Base-by-base conservation (phyloP, 2,797 vertebrate genomes). In the Myotis myotis region DNA sequence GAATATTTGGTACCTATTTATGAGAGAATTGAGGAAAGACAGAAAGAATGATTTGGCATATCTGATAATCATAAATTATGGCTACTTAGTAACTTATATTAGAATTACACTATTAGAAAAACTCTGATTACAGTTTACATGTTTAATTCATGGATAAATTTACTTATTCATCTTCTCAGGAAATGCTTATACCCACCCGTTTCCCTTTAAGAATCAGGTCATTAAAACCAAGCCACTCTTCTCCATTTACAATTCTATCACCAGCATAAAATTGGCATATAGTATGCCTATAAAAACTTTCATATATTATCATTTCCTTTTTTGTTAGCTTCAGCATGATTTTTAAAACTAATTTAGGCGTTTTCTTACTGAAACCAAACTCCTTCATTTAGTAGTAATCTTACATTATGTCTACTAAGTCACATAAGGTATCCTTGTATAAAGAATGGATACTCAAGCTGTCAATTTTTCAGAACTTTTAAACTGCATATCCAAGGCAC, bases 1-100 rank as follows among this genome's bases (percentile, higher is more conserved):
- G 99, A 92, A 99, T 98, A 97, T 98, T 98, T 13, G 98, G 99
- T 66, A 98, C 98, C 99, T 99, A 96, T 49, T 95, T 71, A 91
- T 97, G 81, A 89, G 25, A 82, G 19, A 89, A 87, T 94, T 93
- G 83, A 70, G 91, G 28, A 85, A 87, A 96, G 72, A 66, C 4
- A 96, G 57, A 91, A 94, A 66, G 19, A 83, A 74, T 88, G 87
- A 97, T 55, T 66, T 68, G 5, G 2, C 16, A 55, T 76, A 57
- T 28, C 28, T 82, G 36, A 38, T 49, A 80, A 80, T 60, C 36
- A 81, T 8, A 95, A 96, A 80, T 83, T 60, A 84, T 60, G 19
- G 84, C 71, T 94, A 82, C 6, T 87, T 72, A 66, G 60, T 38
- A 96, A 90, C 91, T 47, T 88, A 72, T 76, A 70, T 25, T 85